Base-by-base conservation (phyloP, 2,113 vertebrate genomes). In the Nycticorax nycticorax region DNA sequence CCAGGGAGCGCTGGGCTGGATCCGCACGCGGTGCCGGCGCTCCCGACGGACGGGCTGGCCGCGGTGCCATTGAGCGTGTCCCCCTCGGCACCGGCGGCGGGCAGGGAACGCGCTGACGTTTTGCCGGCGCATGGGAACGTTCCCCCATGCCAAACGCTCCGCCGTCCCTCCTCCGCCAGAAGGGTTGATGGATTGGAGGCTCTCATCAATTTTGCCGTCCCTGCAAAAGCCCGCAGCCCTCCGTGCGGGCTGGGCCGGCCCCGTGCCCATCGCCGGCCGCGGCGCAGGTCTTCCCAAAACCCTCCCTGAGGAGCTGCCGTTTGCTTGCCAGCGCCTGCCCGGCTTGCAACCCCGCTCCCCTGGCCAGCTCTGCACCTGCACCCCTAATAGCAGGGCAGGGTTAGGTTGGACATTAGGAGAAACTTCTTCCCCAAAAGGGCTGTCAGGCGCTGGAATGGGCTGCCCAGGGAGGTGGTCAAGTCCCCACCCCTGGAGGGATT, bases 51-150 rank as follows among this genome's bases (percentile, higher is more conserved):
- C 0, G 1, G 14, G 33, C 30, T 20, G 0, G 0, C 43, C 11
- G 12, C 0, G 0, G 71, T 32, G 56, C 24, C 0, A 0, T 5
- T 8, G 20, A 41, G 62, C 0, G 0, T 0, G 0, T 48, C 21
- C 53, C 39, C 20, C 50, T 37, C 1, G 1, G 28, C 41, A 30
- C 16, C 27, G 2, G 0, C 1, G 2, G 30, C 0, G 1, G 41
- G 20, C 76, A 74, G 56, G 41, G 0, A 6, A 26, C 3, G 33
- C 2, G 6, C 11, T 1, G 10, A 56, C 3, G 1, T 23, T 23
- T 30, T 33, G 28, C 35, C 33, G 5, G 47, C 6, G 1, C 0
- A 2, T 1, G 1, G 41, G 13, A 75, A 26, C 0, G 0, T 22
- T 68, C 72, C 63, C 63, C 23, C 0, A 0, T 62, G 47, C 72